Evolutionary conservation across 2,113 vertebrate genomes (phyloP), one percentile per base, ranked within the genome.

Genomic region (Chamaea fasciata): DNA sequence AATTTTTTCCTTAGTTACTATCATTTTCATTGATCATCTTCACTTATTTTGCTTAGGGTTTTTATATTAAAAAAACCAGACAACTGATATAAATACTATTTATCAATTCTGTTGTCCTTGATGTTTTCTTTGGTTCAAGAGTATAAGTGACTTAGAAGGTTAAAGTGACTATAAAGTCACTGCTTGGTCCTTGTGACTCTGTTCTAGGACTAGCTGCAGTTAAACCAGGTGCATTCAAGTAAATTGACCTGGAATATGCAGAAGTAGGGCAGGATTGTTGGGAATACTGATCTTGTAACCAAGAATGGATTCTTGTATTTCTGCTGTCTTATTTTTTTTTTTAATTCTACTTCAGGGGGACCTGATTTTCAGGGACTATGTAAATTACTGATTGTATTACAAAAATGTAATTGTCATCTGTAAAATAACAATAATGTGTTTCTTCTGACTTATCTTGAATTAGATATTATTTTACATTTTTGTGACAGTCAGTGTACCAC

Each of bases 171-270:
- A 4, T 49, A 60, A 74, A 42, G 30, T 69, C 73, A 46, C 9
- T 37, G 46, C 44, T 76, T 69, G n/a, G 7, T 78, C 95, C 33
- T 73, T 70, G 26, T 59, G 62, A 11, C 31, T 20, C 21, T 37
- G 17, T 52, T 35, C 23, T 50, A 41, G 26, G 15, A n/a, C 14
- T 30, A 47, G 13, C 23, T 89, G 26, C 47, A 74, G 49, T 39
- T 65, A 13, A 0, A 63, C 16, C 3, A 13, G 28, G 31, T 77
- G 23, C 21, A 59, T 31, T 59, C 0, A 0, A 42, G 21, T 42
- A 50, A 31, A 67, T 59, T n/a, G 28, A 56, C 31, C 27, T 70
- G 42, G 24, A 47, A 64, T 42, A 53, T 21, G 6, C 37, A 78
- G 31, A 41, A 50, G 3, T 31, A 87, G 70, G 22, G 11, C 28